Conservation (phyloP, 2,888 invertebrate species). For the Ypsolopha scabrella region DNA sequence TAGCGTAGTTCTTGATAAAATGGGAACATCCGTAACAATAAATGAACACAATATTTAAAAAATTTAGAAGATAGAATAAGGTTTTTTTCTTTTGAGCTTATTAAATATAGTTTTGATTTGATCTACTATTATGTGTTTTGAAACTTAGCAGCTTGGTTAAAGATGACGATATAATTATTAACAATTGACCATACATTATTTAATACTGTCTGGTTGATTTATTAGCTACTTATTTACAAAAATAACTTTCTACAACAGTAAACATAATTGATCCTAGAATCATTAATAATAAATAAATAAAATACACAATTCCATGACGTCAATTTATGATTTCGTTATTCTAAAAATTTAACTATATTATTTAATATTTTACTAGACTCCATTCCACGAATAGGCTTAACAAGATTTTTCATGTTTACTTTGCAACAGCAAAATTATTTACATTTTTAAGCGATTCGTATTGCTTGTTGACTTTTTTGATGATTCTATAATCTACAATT, state of each 20-base stretch:
- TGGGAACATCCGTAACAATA: too few species aligned
- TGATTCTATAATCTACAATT: constrained; percentile 18
- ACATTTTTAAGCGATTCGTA: constrained; percentile 46
- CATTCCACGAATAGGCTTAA: constrained; percentile 30
- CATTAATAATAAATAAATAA: too few species aligned
- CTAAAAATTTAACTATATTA: not conserved
- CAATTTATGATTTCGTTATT: not conserved
- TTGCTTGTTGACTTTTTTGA: constrained; percentile 32
- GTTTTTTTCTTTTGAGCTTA: too few species aligned
- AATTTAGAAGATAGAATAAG: too few species aligned
- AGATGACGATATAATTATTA: not conserved
- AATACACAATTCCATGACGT: not conserved
- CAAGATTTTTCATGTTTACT: not conserved
- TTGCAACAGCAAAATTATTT: constrained; percentile 12
- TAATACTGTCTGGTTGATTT: not conserved
- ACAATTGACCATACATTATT: not conserved
- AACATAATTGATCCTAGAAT: too few species aligned
- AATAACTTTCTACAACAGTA: not conserved
- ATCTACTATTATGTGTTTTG: too few species aligned
- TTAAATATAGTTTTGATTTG: too few species aligned
- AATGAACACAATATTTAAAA: too few species aligned
- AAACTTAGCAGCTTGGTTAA: too few species aligned
- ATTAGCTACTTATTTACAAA: not conserved
- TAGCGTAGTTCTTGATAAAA: too few species aligned
- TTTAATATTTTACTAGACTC: constrained; percentile 17